phyloP scores from a whole-genome alignment of 2,797 vertebrate genomes.

The Hydrocynus forskahlii region DNA sequence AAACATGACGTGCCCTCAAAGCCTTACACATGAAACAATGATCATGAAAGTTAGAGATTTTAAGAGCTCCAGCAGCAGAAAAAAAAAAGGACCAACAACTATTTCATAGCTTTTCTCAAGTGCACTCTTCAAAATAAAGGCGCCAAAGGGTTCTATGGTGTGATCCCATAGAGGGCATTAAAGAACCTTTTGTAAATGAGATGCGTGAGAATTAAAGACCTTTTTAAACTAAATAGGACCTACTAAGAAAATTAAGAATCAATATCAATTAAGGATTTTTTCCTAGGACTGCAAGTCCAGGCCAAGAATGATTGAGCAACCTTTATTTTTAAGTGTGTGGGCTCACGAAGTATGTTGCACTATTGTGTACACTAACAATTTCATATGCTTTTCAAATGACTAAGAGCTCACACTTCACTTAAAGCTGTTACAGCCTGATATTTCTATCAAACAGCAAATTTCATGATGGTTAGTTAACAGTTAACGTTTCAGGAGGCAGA shows the following conservation, averaged over 20 bases:
- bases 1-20: slow-evolving; percentile 28
- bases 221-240: not conserved
- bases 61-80: slow-evolving; percentile 28
- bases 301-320: not conserved
- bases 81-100: not conserved
- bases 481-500: slow-evolving; percentile 28
- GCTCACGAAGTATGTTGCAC: not conserved
- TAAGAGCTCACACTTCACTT: slow-evolving; percentile 15
- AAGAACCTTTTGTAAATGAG: not conserved
- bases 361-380: slow-evolving; percentile 15
- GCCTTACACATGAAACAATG: slow-evolving; percentile 29
- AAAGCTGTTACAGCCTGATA: slow-evolving; percentile 16
- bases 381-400: slow-evolving; percentile 8
- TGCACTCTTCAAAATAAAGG: not conserved
- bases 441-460: slow-evolving; percentile 5
- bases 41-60: slow-evolving; percentile 23
- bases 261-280: not conserved
- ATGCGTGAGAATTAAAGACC: not conserved
- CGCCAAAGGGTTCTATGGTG: not conserved
- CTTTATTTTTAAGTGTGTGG: not conserved
- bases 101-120: slow-evolving; percentile 15
- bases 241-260: not conserved
- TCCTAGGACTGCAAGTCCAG: not conserved
- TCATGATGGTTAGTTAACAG: slow-evolving; percentile 38
- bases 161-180: not conserved